These are phyloP conservation scores for Cebus imitator DNA, from an alignment of 2,113 vertebrate species.

Conservation along the genomic window DNA sequence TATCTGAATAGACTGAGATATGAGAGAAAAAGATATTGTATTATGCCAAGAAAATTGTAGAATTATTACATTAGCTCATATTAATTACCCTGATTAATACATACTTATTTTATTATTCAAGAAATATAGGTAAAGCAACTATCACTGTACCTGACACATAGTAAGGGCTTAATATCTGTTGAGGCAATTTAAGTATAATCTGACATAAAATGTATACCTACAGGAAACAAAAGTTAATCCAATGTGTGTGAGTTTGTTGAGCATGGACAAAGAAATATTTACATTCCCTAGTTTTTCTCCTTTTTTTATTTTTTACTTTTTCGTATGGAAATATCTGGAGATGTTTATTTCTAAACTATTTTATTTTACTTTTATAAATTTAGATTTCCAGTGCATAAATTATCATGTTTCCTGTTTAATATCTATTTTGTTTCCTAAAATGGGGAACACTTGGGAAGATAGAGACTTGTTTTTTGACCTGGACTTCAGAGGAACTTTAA, in stretches of 20 bases:
- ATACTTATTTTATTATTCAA: slow-evolving; percentile 17
- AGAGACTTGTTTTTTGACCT: neutral
- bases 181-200: neutral
- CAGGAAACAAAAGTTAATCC: neutral
- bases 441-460: neutral
- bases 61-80: neutral
- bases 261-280: neutral
- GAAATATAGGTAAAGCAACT: neutral
- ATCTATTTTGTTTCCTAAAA: slow-evolving; percentile 1
- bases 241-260: slow-evolving; percentile 9
- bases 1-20: neutral
- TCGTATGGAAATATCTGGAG: neutral
- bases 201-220: neutral
- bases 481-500: neutral
- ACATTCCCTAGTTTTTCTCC: neutral
- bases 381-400: neutral
- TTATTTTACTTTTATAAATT: neutral
- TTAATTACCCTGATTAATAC: neutral
- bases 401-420: neutral
- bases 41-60: neutral
- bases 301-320: neutral
- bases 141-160: neutral
- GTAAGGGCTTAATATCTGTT: neutral
- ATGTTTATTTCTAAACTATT: slow-evolving; percentile 19
- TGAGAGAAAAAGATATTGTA: neutral